Base-by-base conservation (phyloP, 2,113 vertebrate genomes). In the Dicentrarchus labrax region DNA sequence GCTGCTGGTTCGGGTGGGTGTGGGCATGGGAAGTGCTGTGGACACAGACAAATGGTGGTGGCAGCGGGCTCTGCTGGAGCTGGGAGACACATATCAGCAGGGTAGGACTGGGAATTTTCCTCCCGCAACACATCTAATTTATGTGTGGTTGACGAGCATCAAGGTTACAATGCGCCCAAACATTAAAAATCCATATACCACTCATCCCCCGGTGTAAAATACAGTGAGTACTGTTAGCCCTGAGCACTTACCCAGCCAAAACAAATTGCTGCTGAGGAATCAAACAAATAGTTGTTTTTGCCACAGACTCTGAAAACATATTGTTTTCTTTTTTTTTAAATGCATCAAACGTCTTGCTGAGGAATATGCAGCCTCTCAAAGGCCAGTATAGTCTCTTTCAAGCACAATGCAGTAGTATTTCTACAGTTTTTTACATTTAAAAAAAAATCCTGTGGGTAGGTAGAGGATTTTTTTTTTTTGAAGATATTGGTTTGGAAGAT, bases 31-130 rank as follows among this genome's bases (percentile, higher is more conserved):
- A 66, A n/a, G 54, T 11, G 68, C 80, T 41, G 76, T 62, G 87
- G 91, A 91, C 89, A 85, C 88, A 91, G 86, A 93, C 91, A 91
- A 91, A 93, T 90, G 89, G 84, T 21, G 54, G 67, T 82, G 77
- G 88, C 86, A 77, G 84, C 30, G n/a, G n/a, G 84, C 85, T 85
- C 45, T 76, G 77, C 61, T 81, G 71, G 74, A 85, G 88, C 82
- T 76, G 80, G 72, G 76, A 76, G 86, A 89, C 74, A 65, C 84
- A 82, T 73, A 85, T 87, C 85, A 78, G 69, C 72, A 24, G 69
- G 56, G 45, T 4, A 66, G 70, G 66, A 75, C 86, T 56, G 83
- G 66, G 70, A 85, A 83, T 88, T 78, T 66, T 62, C 80, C 64
- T 71, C 54, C 60, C 6, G 24, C 85, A 83, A 78, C 78, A 66